A percentile compares a stretch with the other conserved stretches of the same genome.
These are phyloP conservation scores for Eilema caniola DNA, from an alignment of 2,888 invertebrate species.

Conservation along the genomic window DNA sequence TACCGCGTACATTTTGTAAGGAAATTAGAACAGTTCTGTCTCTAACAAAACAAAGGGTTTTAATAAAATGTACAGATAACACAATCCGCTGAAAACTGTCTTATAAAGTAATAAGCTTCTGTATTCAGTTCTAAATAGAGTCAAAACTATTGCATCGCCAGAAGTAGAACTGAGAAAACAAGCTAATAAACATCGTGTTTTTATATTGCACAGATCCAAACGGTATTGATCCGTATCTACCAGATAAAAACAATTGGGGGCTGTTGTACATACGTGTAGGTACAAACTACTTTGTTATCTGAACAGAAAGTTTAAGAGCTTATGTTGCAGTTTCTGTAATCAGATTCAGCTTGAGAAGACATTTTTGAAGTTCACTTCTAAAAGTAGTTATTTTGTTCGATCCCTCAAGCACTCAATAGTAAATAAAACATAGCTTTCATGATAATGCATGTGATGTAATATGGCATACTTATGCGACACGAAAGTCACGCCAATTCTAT, in stretches of 20 bases:
- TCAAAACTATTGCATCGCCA: constrained; percentile 48
- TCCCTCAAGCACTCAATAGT: background rate
- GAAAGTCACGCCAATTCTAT: background rate
- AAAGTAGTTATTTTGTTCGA: background rate
- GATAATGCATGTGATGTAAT: background rate
- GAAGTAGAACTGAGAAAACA: constrained; percentile 39
- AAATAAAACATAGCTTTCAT: background rate
- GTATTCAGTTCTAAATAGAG: constrained; percentile 48
- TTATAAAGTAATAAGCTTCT: constrained; percentile 40
- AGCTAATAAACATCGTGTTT: constrained; percentile 49
- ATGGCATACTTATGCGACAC: background rate
- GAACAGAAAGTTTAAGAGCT: constrained; percentile 9
- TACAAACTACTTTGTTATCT: constrained; percentile 17
- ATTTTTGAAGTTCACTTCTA: background rate
- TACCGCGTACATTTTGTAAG: background rate
- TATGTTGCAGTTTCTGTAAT: constrained; percentile 18
- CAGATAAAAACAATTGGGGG: constrained; percentile 34
- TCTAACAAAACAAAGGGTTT: background rate
- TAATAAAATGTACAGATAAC: constrained; percentile 21
- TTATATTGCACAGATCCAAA: constrained; percentile 38
- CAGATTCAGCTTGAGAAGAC: background rate
- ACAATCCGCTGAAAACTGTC: constrained; percentile 18
- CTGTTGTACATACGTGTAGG: constrained; percentile 5
- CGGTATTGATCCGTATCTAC: constrained; percentile 36
- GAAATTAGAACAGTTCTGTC: background rate